Conservation (phyloP, 2,797 vertebrate species). For the Tragopan temminckii region DNA sequence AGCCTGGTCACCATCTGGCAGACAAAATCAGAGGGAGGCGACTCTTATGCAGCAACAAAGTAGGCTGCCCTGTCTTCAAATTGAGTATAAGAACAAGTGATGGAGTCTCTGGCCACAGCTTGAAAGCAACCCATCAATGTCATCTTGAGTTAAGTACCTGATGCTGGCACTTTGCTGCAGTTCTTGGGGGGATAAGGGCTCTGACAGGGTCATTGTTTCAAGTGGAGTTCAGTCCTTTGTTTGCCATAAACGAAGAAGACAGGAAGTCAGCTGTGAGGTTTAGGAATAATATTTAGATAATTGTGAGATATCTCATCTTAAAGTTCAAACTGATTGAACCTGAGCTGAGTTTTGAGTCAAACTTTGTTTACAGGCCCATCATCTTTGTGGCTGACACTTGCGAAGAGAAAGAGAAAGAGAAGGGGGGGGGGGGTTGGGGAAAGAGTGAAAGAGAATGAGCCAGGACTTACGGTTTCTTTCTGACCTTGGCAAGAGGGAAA, state of each 20-base stretch:
- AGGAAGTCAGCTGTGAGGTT: conserved; percentile 81
- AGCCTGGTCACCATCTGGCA: conserved; percentile 51
- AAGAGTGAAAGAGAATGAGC: conserved; percentile 36
- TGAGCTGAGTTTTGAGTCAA: conserved; percentile 69
- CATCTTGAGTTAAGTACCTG: conserved; percentile 75
- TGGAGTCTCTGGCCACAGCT: conserved; percentile 63
- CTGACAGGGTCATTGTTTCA: conserved; percentile 69
- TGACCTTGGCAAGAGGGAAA: conserved; percentile 77
- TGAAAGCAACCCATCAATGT: conserved; percentile 72
- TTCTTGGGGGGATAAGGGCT: conserved; percentile 74
- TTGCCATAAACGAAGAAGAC: conserved; percentile 77
- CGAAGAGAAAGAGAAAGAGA: conserved; percentile 36
- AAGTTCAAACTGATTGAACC: conserved; percentile 79
- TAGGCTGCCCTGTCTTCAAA: conserved; percentile 45
- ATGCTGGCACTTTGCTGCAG: conserved; percentile 63
- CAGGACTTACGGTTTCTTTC: conserved; percentile 65
- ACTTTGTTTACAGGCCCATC: conserved; percentile 71
- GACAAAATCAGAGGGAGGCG: conserved; percentile 31
- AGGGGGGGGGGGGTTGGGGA: background rate
- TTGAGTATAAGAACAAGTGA: conserved; percentile 71
- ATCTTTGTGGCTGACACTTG: conserved; percentile 68
- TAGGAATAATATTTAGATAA: conserved; percentile 85
- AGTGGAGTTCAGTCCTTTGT: conserved; percentile 76
- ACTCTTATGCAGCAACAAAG: conserved; percentile 22
- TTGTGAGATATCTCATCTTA: conserved; percentile 80